Conservation (phyloP, 2,888 invertebrate genomes). For the Lathronympha strigana region DNA sequence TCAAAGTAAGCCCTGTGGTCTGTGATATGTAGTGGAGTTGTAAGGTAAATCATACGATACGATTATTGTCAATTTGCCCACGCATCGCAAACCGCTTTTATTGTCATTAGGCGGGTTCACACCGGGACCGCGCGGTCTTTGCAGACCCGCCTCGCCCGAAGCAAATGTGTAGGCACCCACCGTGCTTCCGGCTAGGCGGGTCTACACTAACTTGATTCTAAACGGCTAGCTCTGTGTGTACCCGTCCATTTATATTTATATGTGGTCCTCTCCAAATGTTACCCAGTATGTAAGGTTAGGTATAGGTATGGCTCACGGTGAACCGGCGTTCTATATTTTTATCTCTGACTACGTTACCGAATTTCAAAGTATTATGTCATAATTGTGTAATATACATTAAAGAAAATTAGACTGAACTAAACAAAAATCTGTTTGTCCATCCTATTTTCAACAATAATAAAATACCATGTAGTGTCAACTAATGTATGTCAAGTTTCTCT, state of each 20-base stretch:
- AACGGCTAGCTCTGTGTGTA: too few species aligned
- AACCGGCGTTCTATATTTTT: not conserved
- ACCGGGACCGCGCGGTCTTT: too few species aligned
- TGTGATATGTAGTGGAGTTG: slow-evolving; percentile 62
- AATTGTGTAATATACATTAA: too few species aligned
- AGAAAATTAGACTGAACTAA: not conserved
- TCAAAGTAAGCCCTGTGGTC: slow-evolving; percentile 56
- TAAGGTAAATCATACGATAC: slow-evolving; percentile 39
- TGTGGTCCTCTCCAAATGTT: slow-evolving; percentile 18
- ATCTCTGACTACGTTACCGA: slow-evolving; percentile 2
- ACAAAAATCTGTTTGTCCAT: not conserved
- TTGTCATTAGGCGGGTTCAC: too few species aligned
- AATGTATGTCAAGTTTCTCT: too few species aligned
- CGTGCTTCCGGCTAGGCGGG: too few species aligned
- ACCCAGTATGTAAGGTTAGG: slow-evolving; percentile 24
- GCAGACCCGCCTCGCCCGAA: too few species aligned
- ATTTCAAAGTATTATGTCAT: slow-evolving; percentile 1
- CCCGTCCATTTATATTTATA: slow-evolving; percentile 20
- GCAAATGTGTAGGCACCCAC: too few species aligned
- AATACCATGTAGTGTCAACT: too few species aligned
- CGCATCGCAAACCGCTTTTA: slow-evolving; percentile 7
- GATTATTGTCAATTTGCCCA: slow-evolving; percentile 41
- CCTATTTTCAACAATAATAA: not conserved
- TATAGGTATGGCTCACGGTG: slow-evolving; percentile 8
- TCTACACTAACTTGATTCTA: too few species aligned